Percentiles rank a stretch among this genome's conserved stretches.
Conservation (phyloP, 2,888 invertebrate genomes). For the Scotopteryx bipunctaria region DNA sequence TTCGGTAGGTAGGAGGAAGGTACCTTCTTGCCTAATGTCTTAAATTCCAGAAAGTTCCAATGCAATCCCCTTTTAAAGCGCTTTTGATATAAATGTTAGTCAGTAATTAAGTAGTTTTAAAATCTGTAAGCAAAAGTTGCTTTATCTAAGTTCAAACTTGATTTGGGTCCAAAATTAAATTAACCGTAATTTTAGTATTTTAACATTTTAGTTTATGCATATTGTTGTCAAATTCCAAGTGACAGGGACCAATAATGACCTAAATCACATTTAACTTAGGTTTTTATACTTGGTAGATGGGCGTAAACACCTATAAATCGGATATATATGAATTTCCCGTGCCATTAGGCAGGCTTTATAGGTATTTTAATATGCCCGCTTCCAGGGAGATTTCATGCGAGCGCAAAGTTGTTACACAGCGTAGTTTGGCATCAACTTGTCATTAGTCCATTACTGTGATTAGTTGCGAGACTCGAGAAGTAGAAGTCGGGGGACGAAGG, state of each 20-base stretch:
- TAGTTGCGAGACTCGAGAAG: slow-evolving; percentile 48
- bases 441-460: slow-evolving; percentile 76
- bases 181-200: slow-evolving; percentile 11
- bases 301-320: no score
- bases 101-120: no score
- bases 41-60: no score
- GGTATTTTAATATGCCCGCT: slow-evolving; percentile 47
- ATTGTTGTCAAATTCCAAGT: slow-evolving; percentile 11
- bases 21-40: no score
- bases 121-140: slow-evolving; percentile 23
- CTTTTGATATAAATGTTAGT: no score
- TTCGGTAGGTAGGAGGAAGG: no score
- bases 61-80: no score
- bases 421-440: slow-evolving; percentile 64
- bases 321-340: slow-evolving; percentile 40
- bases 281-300: no score
- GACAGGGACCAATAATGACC: slow-evolving; percentile 10
- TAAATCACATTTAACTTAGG: slow-evolving; percentile 27
- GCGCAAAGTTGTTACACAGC: slow-evolving; percentile 49
- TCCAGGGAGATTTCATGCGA: slow-evolving; percentile 36
- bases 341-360: slow-evolving; percentile 37
- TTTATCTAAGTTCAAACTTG: slow-evolving; percentile 22
- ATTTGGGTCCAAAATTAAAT: slow-evolving; percentile 28
- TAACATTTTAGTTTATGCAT: slow-evolving; percentile 11
- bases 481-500: slow-evolving; percentile 14